Conservation (phyloP, 2,888 invertebrate species). For the Selenia dentaria region DNA sequence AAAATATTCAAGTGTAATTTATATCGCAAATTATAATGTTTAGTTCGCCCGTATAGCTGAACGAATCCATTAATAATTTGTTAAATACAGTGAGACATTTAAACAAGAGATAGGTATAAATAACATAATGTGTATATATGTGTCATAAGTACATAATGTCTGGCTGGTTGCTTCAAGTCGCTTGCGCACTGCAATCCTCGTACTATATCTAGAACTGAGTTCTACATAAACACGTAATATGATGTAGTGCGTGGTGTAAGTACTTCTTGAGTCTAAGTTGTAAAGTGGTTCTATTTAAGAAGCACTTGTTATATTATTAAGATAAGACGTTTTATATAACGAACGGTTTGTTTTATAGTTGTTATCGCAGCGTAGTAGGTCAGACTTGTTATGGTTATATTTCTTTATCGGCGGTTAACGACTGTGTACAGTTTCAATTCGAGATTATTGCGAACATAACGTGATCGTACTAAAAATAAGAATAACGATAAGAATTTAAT, state of each 20-base stretch:
- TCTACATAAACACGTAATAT: too few relatives aligned
- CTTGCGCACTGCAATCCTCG: too few relatives aligned
- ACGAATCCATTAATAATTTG: too few relatives aligned
- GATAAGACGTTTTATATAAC: conserved; percentile 61
- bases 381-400: conserved; percentile 58
- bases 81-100: too few relatives aligned
- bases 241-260: not conserved
- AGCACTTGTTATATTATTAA: conserved; percentile 59
- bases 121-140: too few relatives aligned
- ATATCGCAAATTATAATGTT: too few relatives aligned
- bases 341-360: conserved; percentile 55
- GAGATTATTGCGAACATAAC: conserved; percentile 42
- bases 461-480: conserved; percentile 18
- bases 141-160: too few relatives aligned
- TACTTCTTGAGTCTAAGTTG: conserved; percentile 27
- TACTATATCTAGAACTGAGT: too few relatives aligned
- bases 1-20: not conserved
- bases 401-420: conserved; percentile 57
- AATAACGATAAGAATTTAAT: conserved; percentile 42
- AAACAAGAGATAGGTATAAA: too few relatives aligned
- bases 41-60: too few relatives aligned
- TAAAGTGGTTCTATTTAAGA: conserved; percentile 50
- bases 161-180: too few relatives aligned
- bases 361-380: conserved; percentile 59
- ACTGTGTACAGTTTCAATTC: conserved; percentile 53